Base-by-base conservation (phyloP, 2,888 invertebrate genomes). In the Agriopis leucophaearia region DNA sequence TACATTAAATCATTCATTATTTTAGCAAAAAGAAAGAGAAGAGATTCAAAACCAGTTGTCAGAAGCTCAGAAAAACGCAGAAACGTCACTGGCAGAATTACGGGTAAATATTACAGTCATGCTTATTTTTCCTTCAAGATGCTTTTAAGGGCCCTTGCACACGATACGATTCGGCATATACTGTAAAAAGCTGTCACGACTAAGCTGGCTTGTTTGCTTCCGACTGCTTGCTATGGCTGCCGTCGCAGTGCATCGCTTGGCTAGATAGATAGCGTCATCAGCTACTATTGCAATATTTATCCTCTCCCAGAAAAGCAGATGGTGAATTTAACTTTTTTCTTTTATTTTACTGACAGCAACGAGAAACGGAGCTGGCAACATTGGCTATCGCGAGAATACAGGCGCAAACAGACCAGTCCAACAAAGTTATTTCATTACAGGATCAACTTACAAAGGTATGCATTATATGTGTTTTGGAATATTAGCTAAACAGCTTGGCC, bases 371-470 rank as follows among this genome's bases (percentile, higher is more conserved):
- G 68, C 73, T 94, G 13, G 89, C 91, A 4, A 85, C 86, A 6
- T 68, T 92, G 45, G 90, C 92, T 15, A 87, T 90, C 8, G 89
- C 90, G 36, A 82, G 88, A 16, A 90, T 91, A 56, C 88, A 92
- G 56, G 83, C 88, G 54, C 89, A 92, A 71, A 85, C 86, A 0
- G 90, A 92, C 10, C 88, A 88, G 69, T 90, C 93, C 1, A 84
- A 84, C 64, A 86, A 87, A 75, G 90, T 91, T 52, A 94, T 94
- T 50, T 87, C 94, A 5, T 86, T 95, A 65, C 94, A 94, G 56
- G 90, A 93, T 67, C 94, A 95, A 80, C 83, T 95, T 54, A 95
- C 94, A 64, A 88, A 81, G 73, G 94, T 92, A 72, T 70, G 70
- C 15, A 51, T 55, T 54, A 27, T 27, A 5, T 27, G 27, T 27